Conservation (phyloP, 2,797 vertebrate species). For the Enteromius mattozi region DNA sequence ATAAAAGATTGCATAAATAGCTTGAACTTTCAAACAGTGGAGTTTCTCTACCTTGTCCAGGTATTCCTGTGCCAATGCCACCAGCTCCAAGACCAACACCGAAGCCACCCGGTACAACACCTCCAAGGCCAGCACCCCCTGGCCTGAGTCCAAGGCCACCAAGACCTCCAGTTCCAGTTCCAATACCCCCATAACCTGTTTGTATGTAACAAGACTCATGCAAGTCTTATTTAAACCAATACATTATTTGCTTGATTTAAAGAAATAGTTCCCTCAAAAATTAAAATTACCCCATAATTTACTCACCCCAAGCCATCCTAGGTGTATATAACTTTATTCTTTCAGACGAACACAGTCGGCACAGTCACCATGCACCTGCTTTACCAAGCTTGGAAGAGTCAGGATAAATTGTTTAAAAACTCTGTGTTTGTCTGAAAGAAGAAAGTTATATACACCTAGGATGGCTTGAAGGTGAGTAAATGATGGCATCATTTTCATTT, state of each 20-base stretch:
- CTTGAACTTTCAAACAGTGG: neutral
- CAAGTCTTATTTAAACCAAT: neutral
- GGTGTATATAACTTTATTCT: too few species aligned
- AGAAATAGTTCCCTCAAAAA: too few species aligned
- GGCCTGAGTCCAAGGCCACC: conserved; percentile 40
- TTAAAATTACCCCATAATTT: too few species aligned
- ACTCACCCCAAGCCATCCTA: too few species aligned
- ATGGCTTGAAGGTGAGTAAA: too few species aligned
- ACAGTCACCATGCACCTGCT: too few species aligned
- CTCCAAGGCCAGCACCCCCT: conserved; percentile 44
- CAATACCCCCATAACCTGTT: conserved; percentile 43
- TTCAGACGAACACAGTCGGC: too few species aligned
- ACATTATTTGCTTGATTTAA: neutral
- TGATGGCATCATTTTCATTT: too few species aligned
- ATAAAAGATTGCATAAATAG: neutral
- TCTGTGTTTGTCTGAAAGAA: too few species aligned
- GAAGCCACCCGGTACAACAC: conserved; percentile 36
- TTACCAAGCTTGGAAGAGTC: too few species aligned
- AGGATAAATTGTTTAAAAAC: too few species aligned
- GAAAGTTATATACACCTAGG: too few species aligned
- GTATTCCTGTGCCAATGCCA: conserved; percentile 39
- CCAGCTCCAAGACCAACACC: conserved; percentile 32
- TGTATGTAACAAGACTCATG: neutral
- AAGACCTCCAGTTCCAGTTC: conserved; percentile 39
- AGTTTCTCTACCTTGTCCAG: conserved; percentile 36